Percentiles rank a stretch among this genome's conserved stretches.
These are phyloP conservation scores for Acrobasis consociella DNA, from an alignment of 2,888 invertebrate species.

Conservation along the genomic window DNA sequence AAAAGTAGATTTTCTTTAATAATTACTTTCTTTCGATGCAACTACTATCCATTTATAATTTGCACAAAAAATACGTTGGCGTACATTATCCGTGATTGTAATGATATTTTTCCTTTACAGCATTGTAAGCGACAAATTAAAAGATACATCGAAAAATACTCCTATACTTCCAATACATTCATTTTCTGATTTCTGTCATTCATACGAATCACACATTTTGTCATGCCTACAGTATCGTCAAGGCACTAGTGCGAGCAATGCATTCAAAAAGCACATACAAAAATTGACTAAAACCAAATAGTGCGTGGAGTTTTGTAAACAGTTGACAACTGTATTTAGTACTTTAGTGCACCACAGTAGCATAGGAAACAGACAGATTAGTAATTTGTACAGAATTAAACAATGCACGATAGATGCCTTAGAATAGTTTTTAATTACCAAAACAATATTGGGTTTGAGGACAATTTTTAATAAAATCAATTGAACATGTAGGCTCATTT, in stretches of 20 bases:
- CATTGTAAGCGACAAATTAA: slow-evolving; percentile 34
- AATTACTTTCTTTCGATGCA: slow-evolving; percentile 1
- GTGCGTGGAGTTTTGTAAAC: slow-evolving; percentile 29
- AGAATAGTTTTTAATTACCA: slow-evolving; percentile 42
- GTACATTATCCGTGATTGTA: slow-evolving; percentile 28
- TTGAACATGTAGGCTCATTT: slow-evolving; percentile 43
- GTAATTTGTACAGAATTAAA: slow-evolving; percentile 41
- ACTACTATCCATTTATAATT: slow-evolving; percentile 6
- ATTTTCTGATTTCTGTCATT: slow-evolving; percentile 37
- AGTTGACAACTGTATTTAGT: slow-evolving; percentile 36
- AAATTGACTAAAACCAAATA: slow-evolving; percentile 25
- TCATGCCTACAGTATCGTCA: slow-evolving; percentile 46
- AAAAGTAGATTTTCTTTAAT: too few relatives aligned
- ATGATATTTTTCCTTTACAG: slow-evolving; percentile 46
- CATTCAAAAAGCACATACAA: slow-evolving; percentile 23
- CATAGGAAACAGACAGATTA: slow-evolving; percentile 42
- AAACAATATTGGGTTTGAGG: slow-evolving; percentile 20
- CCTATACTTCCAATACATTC: slow-evolving; percentile 52
- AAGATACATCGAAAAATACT: slow-evolving; percentile 35
- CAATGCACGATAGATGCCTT: slow-evolving; percentile 61
- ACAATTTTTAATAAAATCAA: slow-evolving; percentile 18
- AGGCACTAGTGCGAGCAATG: slow-evolving; percentile 46
- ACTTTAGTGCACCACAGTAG: slow-evolving; percentile 64
- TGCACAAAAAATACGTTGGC: slow-evolving; percentile 1
- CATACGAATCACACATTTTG: slow-evolving; percentile 46